Evolutionary conservation across 1,140 invertebrate genomes (phyloP), one percentile per base, ranked within the genome.

Genomic region (Aleiodes sp.): DNA sequence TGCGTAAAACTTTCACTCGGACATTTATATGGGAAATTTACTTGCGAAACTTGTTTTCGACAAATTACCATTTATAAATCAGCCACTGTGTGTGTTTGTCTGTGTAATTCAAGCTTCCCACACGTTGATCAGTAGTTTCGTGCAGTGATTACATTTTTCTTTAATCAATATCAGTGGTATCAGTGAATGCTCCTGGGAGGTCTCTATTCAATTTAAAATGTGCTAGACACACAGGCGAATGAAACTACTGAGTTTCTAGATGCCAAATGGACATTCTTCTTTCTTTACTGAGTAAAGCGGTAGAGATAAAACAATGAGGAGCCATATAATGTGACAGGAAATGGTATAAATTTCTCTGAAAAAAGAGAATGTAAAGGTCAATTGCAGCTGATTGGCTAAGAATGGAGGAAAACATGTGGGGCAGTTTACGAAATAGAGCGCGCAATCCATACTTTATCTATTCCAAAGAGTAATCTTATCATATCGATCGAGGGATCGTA

Each of bases 11-110:
- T 59, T 59, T 59, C 56, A 59, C 28, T 59, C n/a, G 12, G 4
- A 59, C 0, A 59, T 24, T 8, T 59, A 8, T 12, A 8, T 56
- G 1, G 46, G 19, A 24, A 7, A 24, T 6, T 10, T 24, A 26
- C 52, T 26, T 28, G 52, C 28, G 52, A 56, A 56, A 56, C 52
- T 56, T 56, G 52, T 56, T 28, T n/a, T 10, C 1, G 52, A 56
- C 24, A 56, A 56, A 56, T 56, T 56, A 28, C 8, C 52, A 9
- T 12, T 24, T 28, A 28, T 56, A 56, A 56, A 56, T 56, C 24
- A 8, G 52, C 52, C 24, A 56, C 52, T 56, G 52, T 4, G 19
- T 26, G 9, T n/a, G n/a, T n/a, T n/a, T n/a, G n/a, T n/a, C n/a
- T n/a, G n/a, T n/a, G n/a, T n/a, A n/a, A n/a, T n/a, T n/a, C 24